phyloP scores from a whole-genome alignment of 1,140 invertebrate genomes.

The Zaprionus kolodkinae region DNA sequence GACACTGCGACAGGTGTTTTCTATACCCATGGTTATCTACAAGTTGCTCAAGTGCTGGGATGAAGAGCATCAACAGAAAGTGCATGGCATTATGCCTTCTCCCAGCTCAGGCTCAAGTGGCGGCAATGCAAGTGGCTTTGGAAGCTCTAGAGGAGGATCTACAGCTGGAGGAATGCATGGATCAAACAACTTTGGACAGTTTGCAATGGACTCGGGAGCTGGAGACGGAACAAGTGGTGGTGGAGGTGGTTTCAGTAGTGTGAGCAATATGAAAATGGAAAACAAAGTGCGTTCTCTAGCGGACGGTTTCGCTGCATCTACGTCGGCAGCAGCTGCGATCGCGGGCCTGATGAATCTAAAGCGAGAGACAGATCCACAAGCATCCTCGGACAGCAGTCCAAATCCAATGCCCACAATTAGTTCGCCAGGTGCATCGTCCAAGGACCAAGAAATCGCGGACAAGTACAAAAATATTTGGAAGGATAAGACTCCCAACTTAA shows the following conservation, averaged over 20 bases:
- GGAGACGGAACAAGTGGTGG: conserved; percentile 32
- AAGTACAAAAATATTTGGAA: conserved; percentile 84
- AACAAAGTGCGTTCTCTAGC: conserved; percentile 63
- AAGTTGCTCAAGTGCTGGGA: conserved; percentile 89
- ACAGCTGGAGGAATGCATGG: conserved; percentile 16
- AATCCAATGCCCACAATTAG: not conserved
- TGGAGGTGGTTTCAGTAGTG: conserved; percentile 50
- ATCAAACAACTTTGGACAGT: conserved; percentile 53
- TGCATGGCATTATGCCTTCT: conserved; percentile 67
- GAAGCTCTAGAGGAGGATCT: conserved; percentile 25
- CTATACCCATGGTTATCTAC: conserved; percentile 94
- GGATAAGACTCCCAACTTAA: conserved; percentile 73
- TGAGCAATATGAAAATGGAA: conserved; percentile 62
- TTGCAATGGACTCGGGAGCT: conserved; percentile 51
- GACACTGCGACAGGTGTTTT: conserved; percentile 95
- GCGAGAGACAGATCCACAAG: conserved; percentile 67
- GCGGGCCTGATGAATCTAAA: conserved; percentile 67
- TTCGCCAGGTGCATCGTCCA: conserved; percentile 15
- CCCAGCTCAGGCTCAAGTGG: conserved; percentile 84
- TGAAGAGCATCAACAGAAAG: conserved; percentile 85
- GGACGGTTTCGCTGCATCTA: conserved; percentile 67
- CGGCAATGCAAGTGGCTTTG: conserved; percentile 57
- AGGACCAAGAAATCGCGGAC: conserved; percentile 75
- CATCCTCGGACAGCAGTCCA: conserved; percentile 10
- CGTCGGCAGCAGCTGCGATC: conserved; percentile 68